A percentile compares a stretch with the other conserved stretches of the same genome.
phyloP scores from a whole-genome alignment of 2,797 vertebrate genomes.

The Crenichthys baileyi region DNA sequence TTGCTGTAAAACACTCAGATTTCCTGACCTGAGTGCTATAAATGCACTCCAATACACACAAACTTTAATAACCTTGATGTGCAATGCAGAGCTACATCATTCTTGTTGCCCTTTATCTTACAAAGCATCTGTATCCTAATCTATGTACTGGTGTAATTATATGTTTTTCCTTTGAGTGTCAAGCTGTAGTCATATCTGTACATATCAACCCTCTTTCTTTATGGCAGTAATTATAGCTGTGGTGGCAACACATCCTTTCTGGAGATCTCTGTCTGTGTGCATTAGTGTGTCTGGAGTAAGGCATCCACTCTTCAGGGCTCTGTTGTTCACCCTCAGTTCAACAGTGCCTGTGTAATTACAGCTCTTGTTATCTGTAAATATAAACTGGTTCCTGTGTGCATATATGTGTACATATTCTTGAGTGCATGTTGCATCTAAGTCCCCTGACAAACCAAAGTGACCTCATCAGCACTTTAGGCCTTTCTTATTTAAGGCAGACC shows the following conservation, averaged over 20 bases:
- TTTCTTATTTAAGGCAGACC: background rate
- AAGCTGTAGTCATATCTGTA: constrained; percentile 33
- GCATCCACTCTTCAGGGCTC: constrained; percentile 27
- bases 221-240: constrained; percentile 57
- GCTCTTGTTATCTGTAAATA: constrained; percentile 49
- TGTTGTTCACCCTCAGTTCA: constrained; percentile 53
- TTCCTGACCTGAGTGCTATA: constrained; percentile 27
- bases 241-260: constrained; percentile 37
- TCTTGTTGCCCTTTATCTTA: constrained; percentile 50
- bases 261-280: constrained; percentile 34
- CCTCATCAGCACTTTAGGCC: constrained; percentile 29
- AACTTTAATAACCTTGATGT: constrained; percentile 46
- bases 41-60: constrained; percentile 3
- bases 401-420: background rate
- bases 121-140: constrained; percentile 28
- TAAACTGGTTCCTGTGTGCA: constrained; percentile 23
- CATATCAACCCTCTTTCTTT: constrained; percentile 34
- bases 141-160: constrained; percentile 47
- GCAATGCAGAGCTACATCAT: constrained; percentile 25
- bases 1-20: constrained; percentile 18
- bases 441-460: constrained; percentile 48
- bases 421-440: constrained; percentile 12
- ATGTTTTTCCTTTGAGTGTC: constrained; percentile 48
- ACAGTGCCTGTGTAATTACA: constrained; percentile 62
- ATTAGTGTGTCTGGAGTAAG: constrained; percentile 30